A percentile compares a stretch with the other conserved stretches of the same genome.
phyloP scores from a whole-genome alignment of 2,888 invertebrate species.

The Acanthosoma haemorrhoidale region DNA sequence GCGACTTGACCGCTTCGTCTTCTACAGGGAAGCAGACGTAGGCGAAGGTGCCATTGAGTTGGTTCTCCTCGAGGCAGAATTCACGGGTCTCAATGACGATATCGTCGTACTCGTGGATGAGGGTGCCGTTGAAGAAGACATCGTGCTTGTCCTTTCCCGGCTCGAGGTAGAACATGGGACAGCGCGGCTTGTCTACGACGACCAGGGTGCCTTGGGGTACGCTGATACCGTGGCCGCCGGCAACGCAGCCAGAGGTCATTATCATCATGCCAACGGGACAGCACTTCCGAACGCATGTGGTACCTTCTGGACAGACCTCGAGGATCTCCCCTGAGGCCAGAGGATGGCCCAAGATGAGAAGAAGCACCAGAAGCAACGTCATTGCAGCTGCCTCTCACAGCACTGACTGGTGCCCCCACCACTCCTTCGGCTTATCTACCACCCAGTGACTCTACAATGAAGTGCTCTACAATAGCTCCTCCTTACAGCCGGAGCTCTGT shows the following conservation, averaged over 20 bases:
- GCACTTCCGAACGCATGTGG: neutral
- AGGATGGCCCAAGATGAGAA: too few species aligned
- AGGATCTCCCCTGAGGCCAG: too few species aligned
- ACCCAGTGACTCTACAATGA: neutral
- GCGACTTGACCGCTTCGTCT: neutral
- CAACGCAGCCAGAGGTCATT: neutral
- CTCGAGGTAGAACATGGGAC: conserved; percentile 14
- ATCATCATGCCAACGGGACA: neutral
- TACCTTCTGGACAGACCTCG: neutral
- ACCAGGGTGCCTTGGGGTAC: neutral
- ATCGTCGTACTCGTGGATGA: neutral
- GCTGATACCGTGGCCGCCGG: neutral
- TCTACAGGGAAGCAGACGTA: conserved; percentile 12
- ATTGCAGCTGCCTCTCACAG: neutral
- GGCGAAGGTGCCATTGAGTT: neutral
- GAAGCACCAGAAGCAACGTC: neutral
- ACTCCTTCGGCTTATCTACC: neutral
- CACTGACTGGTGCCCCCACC: neutral
- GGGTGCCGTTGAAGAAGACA: neutral
- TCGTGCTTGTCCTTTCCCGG: neutral
- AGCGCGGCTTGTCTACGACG: neutral
- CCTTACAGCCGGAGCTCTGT: too few species aligned
- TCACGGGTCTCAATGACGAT: neutral
- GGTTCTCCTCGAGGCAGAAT: neutral
- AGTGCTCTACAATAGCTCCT: too few species aligned